Evolutionary conservation across 2,113 vertebrate species (phyloP), one percentile per base, ranked within the genome.

Genomic region (Bathybates hornii): DNA sequence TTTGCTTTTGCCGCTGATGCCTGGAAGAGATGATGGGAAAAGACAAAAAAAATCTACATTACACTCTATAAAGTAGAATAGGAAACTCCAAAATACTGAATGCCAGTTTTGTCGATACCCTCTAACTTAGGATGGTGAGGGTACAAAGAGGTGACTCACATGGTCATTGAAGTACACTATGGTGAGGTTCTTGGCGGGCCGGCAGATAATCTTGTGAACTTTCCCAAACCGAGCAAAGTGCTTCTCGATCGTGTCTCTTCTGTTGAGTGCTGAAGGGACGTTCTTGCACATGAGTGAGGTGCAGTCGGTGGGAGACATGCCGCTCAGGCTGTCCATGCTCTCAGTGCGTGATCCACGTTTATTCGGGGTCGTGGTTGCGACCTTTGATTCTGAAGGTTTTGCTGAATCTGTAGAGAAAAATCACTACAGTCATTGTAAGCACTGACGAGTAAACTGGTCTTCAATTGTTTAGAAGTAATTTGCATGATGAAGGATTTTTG

Each of bases 121-220:
- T 32, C 4, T 50, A 50, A 32, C 27, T 50, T 48, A 50, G 24
- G 16, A 29, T 78, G 45, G 3, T 29, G 27, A 52, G 16, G 41
- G 7, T 52, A 34, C 57, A 34, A 6, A 9, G 6, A 80, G 9
- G 59, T 7, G 14, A 92, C 98, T 98, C 89, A 99, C 98, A 0
- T 98, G 97, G 90, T 99, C 97, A 14, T 95, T 92, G 17, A 99
- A 99, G 88, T 98, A 95, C 3, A 99, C 91, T 13, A 97, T 86
- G 0, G 97, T 98, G 61, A 95, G 88, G 63, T 97, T 97, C 84
- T 97, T 98, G 14, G 76, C 93, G 5, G 96, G 96, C 6, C 95
- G 95, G 43, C 97, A 98, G 81, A 92, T 95, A 80, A 98, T 7
- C 17, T 94, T 97, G 1, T 94, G 91, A 41, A 99, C 96, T 91